phyloP scores from a whole-genome alignment of 2,113 vertebrate species.

The Origma solitaria region DNA sequence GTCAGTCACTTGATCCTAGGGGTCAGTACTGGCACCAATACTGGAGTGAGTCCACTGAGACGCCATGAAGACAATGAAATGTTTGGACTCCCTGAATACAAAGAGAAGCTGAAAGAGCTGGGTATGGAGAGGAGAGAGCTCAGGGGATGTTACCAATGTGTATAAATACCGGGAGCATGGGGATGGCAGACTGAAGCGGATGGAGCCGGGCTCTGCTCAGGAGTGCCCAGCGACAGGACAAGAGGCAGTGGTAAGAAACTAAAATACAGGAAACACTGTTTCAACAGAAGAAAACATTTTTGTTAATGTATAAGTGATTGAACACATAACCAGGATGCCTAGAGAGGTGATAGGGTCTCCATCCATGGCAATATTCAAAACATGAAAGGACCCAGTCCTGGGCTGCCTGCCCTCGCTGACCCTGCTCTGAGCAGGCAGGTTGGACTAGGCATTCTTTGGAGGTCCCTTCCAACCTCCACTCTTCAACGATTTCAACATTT shows the following conservation, averaged over 20 bases:
- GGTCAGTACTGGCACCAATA: background rate
- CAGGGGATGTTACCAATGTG: background rate
- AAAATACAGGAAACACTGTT: background rate
- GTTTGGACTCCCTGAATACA: background rate
- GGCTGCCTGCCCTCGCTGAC: background rate
- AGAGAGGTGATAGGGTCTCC: background rate
- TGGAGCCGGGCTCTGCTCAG: background rate
- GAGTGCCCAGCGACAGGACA: background rate
- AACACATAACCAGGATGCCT: background rate
- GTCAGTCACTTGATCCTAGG: background rate
- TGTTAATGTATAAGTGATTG: background rate
- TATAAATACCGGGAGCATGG: background rate
- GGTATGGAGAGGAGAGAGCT: background rate
- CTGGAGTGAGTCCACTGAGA: background rate
- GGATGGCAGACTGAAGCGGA: background rate
- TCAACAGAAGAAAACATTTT: background rate
- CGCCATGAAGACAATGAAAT: background rate
- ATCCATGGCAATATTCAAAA: background rate
- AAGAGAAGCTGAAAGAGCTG: background rate
- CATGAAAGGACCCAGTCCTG: accelerated
- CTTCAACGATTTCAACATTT: background rate
- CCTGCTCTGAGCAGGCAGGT: background rate
- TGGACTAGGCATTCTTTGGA: background rate
- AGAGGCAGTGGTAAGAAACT: background rate
- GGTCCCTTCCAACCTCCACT: background rate